Conservation (phyloP, 2,888 invertebrate species). For the Bibio marci region DNA sequence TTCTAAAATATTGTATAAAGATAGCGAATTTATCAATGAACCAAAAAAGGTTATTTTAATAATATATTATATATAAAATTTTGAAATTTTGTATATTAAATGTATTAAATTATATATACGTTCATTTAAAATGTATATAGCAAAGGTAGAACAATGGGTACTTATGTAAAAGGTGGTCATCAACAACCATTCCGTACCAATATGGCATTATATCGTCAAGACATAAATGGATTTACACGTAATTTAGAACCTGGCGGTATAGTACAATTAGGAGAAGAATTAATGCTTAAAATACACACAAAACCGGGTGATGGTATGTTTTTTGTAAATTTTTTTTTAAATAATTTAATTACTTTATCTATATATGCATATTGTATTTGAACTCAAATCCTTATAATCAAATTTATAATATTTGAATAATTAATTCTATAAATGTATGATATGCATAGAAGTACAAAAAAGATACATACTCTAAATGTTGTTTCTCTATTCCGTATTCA, state of each 20-base stretch:
- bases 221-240: constrained; percentile 32
- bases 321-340: background rate
- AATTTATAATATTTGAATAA: too few relatives aligned
- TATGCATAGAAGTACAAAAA: too few relatives aligned
- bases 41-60: background rate
- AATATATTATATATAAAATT: background rate
- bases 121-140: constrained; percentile 16
- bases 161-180: constrained; percentile 35
- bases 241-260: constrained; percentile 32
- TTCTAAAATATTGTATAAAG: too few relatives aligned
- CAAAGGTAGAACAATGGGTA: constrained; percentile 22
- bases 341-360: background rate
- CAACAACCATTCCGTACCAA: constrained; percentile 36
- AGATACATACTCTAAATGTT: too few relatives aligned
- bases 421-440: too few relatives aligned
- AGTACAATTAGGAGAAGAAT: constrained; percentile 39
- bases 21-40: too few relatives aligned
- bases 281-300: constrained; percentile 34
- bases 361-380: background rate
- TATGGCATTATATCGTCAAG: constrained; percentile 32
- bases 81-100: too few relatives aligned
- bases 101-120: background rate
- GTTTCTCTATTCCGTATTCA: too few relatives aligned
- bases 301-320: constrained; percentile 35
- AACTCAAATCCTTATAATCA: background rate